Evolutionary conservation across 2,797 vertebrate species (phyloP), one percentile per base, ranked within the genome.

Genomic region (Semaprochilodus insignis): DNA sequence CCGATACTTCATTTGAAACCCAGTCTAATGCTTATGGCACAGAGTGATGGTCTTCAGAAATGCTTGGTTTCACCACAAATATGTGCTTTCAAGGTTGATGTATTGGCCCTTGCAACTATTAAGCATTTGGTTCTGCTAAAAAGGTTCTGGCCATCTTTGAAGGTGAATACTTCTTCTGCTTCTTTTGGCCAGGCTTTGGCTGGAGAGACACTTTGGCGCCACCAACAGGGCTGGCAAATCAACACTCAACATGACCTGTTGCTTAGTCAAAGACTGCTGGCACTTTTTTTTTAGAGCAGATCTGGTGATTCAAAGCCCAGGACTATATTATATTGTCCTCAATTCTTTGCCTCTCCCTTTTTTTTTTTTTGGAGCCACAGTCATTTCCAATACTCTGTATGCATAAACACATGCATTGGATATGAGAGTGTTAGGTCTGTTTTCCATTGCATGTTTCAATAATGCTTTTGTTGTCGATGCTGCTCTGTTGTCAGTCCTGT

Each of bases 391-490:
- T 72, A 54, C 31, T 54, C 36, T n/a, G 1, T 31, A 8, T 19
- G 7, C 16, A 72, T 27, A 31, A 27, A 71, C 44, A 27, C 48
- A 72, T 7, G 10, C 21, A 25, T 19, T 72, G 17, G 5, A 17
- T 19, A 55, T 10, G 13, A 57, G 2, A 14, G 72, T 36, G 52
- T n/a, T 36, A 34, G 27, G 72, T 48, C 72, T 74, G 52, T 57
- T 74, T 74, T 57, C 54, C 54, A 57, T 57, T 57, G 27, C 52
- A 6, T 36, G 54, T 16, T 74, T 74, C 52, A 74, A 31, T 74
- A 74, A 74, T 57, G 27, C 72, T 57, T 57, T 57, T 74, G 72
- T 74, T 48, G 27, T 25, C 17, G 17, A 74, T 74, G 52, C 17
- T 74, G 72, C 19, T 57, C 52, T 36, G 72, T n/a, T 36, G 51